Conservation (phyloP, 2,888 invertebrate genomes). For the Calliscelio sp. region DNA sequence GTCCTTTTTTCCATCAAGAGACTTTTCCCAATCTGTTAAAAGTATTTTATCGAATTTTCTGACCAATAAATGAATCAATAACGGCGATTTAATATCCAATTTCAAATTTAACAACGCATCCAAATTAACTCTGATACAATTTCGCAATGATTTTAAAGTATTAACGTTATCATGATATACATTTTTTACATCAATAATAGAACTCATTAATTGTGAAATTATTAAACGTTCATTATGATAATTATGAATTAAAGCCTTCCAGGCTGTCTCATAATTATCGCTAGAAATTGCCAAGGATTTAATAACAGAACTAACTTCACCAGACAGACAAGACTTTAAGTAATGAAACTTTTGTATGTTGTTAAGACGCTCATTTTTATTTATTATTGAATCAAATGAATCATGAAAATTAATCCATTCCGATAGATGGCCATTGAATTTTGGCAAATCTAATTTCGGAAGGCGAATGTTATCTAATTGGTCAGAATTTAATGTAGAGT, state of each 20-base stretch:
- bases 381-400: background rate
- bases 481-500: too few species aligned
- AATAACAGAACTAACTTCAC: slow-evolving; percentile 18
- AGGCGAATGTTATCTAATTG: too few species aligned
- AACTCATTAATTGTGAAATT: background rate
- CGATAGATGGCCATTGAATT: background rate
- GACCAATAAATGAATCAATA: slow-evolving; percentile 2
- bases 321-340: background rate
- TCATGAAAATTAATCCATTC: slow-evolving; percentile 20
- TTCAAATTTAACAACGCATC: slow-evolving; percentile 12
- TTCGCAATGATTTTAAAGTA: background rate
- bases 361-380: background rate
- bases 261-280: slow-evolving; percentile 10
- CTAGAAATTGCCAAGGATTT: slow-evolving; percentile 14
- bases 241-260: background rate
- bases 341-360: slow-evolving; percentile 37
- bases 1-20: background rate
- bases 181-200: background rate
- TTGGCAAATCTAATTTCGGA: background rate
- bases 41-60: slow-evolving; percentile 1
- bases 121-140: background rate
- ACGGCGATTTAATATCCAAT: background rate
- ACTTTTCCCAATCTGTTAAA: background rate
- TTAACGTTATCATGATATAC: background rate
- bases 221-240: slow-evolving; percentile 26